Evolutionary conservation across 2,888 invertebrate species (phyloP), one percentile per base, ranked within the genome.

Genomic region (Blera fallax): DNA sequence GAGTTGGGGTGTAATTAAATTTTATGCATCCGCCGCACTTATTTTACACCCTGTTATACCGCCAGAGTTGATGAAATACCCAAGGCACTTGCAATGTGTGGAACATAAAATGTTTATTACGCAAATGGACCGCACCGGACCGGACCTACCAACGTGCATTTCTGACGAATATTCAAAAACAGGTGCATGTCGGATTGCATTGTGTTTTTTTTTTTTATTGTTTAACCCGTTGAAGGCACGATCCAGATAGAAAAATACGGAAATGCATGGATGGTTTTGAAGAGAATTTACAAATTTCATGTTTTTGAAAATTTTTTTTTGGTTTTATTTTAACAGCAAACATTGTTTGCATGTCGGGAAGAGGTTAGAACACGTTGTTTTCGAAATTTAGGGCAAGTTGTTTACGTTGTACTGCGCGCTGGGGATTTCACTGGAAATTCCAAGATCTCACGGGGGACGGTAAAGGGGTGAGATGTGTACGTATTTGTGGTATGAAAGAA

Each of bases 91-190:
- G 37, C 21, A 40, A 24, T 60, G 10, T 24, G 40, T 8, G 21
- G 54, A 54, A 54, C 37, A 58, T 58, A 37, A 58, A 58, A 32
- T 58, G n/a, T 58, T 58, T 34, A 58, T 58, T 58, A 37, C 56
- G 11, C 56, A 34, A 27, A 52, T 52, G 37, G 37, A 24, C 24
- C 2, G 4, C n/a, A n/a, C n/a, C n/a, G n/a, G n/a, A n/a, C n/a
- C 4, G 18, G 52, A 18, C 56, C 54, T 54, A 54, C 54, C 56
- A 37, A 37, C 34, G 34, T 18, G 54, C 14, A 16, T 14, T 54
- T 54, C 32, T 50, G 24, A 2, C 24, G 54, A 54, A 54, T 16
- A 8, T 16, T 54, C 32, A 16, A 29, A 54, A 54, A 29, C 56
- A 37, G 34, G 56, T 58, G 56, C 56, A 3, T 18, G 2, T 18